Conservation (phyloP, 2,113 vertebrate species). For the Oreocharis arfaki region DNA sequence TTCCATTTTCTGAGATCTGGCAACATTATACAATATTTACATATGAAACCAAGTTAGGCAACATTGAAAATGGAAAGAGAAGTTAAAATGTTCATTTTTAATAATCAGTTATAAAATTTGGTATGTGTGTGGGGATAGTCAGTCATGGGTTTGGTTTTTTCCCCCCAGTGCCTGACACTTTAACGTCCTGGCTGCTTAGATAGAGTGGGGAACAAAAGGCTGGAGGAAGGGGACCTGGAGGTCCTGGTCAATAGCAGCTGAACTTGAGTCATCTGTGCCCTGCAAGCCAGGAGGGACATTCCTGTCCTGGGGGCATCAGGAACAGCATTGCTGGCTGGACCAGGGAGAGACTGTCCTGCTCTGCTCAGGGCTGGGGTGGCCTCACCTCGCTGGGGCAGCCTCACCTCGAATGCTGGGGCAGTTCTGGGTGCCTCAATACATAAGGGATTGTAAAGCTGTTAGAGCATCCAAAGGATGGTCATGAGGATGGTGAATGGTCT, state of each 20-base stretch:
- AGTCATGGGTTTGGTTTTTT: accelerated
- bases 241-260: no score
- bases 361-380: background rate
- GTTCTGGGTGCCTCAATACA: background rate
- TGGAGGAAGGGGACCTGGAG: background rate
- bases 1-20: background rate
- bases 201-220: background rate
- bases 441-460: background rate
- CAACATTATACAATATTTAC: background rate
- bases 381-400: background rate
- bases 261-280: background rate
- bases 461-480: background rate
- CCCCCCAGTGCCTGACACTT: background rate
- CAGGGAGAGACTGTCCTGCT: background rate
- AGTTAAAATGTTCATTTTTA: background rate
- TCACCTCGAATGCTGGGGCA: background rate
- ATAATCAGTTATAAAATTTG: background rate
- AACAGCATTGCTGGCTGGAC: background rate
- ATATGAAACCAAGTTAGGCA: background rate
- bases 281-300: background rate
- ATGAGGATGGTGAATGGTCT: background rate
- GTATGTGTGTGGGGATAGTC: no score
- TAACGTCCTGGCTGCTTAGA: background rate
- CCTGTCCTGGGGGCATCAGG: background rate
- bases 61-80: background rate